phyloP scores from a whole-genome alignment of 2,888 invertebrate genomes.

The Heterodera filipjevi region DNA sequence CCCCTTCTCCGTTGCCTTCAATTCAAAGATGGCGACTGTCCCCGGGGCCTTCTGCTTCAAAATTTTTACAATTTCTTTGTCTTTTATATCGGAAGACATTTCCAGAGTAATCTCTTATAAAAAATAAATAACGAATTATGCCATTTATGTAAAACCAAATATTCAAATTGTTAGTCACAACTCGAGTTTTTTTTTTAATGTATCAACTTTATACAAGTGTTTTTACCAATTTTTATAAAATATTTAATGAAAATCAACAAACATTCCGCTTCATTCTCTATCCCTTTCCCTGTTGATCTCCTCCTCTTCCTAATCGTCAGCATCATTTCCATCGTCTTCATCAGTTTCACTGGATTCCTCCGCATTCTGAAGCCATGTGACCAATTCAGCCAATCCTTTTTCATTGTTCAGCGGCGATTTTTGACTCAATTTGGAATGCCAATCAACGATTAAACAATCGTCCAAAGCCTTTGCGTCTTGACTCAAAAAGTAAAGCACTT shows the following conservation, averaged over 20 bases:
- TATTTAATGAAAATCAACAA: too few relatives aligned
- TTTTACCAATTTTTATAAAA: too few relatives aligned
- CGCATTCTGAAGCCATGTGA: conserved; percentile 47
- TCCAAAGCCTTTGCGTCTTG: conserved; percentile 35
- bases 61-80: conserved; percentile 46
- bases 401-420: conserved; percentile 24
- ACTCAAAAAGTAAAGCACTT: conserved; percentile 49
- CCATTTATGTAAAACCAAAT: too few relatives aligned
- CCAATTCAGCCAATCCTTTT: conserved; percentile 38
- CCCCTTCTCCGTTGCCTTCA: conserved; percentile 39
- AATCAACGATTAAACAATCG: conserved; percentile 47
- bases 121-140: neutral
- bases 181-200: too few relatives aligned
- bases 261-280: too few relatives aligned
- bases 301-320: conserved; percentile 15
- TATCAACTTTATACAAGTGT: too few relatives aligned
- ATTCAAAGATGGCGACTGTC: conserved; percentile 52
- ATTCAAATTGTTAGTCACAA: too few relatives aligned
- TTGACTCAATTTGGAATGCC: conserved; percentile 44
- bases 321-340: conserved; percentile 32
- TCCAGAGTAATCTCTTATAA: neutral
- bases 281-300: neutral
- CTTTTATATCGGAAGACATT: conserved; percentile 21
- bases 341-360: conserved; percentile 37
- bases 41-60: conserved; percentile 45